These are phyloP conservation scores for Branchinecta lynchi DNA, from an alignment of 1,140 invertebrate species.

Conservation along the genomic window DNA sequence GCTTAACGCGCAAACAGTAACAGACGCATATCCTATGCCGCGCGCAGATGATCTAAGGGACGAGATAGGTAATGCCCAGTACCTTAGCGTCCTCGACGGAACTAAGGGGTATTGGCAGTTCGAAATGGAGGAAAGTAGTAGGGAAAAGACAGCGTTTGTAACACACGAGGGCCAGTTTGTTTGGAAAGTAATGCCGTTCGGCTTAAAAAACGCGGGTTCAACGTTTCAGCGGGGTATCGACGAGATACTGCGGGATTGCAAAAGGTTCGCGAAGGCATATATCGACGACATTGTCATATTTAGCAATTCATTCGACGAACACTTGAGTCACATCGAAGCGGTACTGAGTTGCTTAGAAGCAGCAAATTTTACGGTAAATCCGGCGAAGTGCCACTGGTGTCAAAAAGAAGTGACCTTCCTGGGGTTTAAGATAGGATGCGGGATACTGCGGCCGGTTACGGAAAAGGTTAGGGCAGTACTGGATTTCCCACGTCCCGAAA, in stretches of 20 bases:
- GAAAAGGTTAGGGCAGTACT: slow-evolving; percentile 30
- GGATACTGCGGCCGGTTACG: slow-evolving; percentile 28
- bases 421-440: slow-evolving; percentile 27
- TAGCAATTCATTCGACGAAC: slow-evolving; percentile 22
- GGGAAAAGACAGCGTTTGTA: slow-evolving; percentile 36
- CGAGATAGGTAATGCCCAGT: slow-evolving; percentile 25
- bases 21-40: slow-evolving; percentile 34
- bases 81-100: slow-evolving; percentile 32
- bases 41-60: slow-evolving; percentile 32
- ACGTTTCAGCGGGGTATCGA: slow-evolving; percentile 32
- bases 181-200: slow-evolving; percentile 29
- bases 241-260: slow-evolving; percentile 21
- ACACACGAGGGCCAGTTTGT: slow-evolving; percentile 26
- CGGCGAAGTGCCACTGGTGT: slow-evolving; percentile 28
- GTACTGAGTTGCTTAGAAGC: slow-evolving; percentile 14
- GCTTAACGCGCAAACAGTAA: slow-evolving; percentile 29
- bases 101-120: slow-evolving; percentile 34
- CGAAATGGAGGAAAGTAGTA: slow-evolving; percentile 26
- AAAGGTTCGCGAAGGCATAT: slow-evolving; percentile 22
- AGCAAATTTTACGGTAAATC: slow-evolving; percentile 19
- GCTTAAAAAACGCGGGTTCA: slow-evolving; percentile 29
- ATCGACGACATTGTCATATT: slow-evolving; percentile 26
- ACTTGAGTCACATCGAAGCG: slow-evolving; percentile 22
- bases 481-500: slow-evolving; percentile 26
- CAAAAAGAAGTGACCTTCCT: slow-evolving; percentile 26